These are phyloP conservation scores for Acrossocheilus wenchowensis DNA, from an alignment of 2,797 vertebrate species.

Conservation along the genomic window DNA sequence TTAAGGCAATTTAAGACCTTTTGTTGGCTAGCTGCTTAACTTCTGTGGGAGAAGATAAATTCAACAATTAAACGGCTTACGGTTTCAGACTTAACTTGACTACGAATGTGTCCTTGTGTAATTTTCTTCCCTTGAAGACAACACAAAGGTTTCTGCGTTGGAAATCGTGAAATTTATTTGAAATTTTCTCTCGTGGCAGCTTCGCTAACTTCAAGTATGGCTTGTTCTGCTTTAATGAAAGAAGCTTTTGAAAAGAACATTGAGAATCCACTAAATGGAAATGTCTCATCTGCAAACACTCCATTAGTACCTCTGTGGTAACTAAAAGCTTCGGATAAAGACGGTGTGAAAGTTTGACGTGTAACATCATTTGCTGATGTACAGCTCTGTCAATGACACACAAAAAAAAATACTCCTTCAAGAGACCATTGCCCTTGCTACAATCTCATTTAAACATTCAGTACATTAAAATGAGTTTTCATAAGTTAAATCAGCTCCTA, in stretches of 20 bases:
- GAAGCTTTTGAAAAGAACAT: background rate
- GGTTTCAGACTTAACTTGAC: slow-evolving; percentile 20
- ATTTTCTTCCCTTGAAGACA: background rate
- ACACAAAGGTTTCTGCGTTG: background rate
- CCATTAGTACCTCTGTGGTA: slow-evolving; percentile 4
- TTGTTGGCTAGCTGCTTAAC: slow-evolving; percentile 13
- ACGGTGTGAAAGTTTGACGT: slow-evolving; percentile 1
- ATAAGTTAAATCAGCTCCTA: slow-evolving; percentile 25
- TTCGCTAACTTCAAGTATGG: background rate
- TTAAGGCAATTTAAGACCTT: slow-evolving; percentile 1
- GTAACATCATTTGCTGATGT: slow-evolving; percentile 14
- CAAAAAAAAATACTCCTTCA: background rate
- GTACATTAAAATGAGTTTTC: slow-evolving; percentile 17
- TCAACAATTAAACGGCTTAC: background rate
- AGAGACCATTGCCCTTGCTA: background rate
- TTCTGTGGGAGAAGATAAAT: slow-evolving; percentile 11
- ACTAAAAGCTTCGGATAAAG: slow-evolving; percentile 35
- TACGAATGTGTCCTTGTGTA: background rate
- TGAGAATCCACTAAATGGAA: background rate
- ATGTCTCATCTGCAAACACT: background rate
- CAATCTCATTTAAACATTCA: slow-evolving; percentile 15
- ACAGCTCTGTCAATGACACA: slow-evolving; percentile 12
- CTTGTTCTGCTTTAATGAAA: background rate
- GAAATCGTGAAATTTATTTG: background rate
- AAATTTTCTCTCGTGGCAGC: background rate